Base-by-base conservation (phyloP, 2,113 vertebrate genomes). In the Manacus vitellinus region DNA sequence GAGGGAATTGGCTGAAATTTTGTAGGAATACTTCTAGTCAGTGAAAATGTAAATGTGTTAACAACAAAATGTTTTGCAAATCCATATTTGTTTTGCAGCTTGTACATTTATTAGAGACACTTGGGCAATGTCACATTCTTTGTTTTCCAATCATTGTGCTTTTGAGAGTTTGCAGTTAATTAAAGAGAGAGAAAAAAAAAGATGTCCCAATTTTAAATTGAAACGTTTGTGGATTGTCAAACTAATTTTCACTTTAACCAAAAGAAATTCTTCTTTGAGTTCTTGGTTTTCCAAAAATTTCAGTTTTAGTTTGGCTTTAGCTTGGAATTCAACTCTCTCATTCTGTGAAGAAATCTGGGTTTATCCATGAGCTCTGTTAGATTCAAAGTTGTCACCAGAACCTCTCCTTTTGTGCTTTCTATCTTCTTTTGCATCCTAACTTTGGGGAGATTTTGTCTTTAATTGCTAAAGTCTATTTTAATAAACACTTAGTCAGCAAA, bases 401-500 rank as follows among this genome's bases (percentile, higher is more conserved):
- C 25, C 3, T 62, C 65, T 76, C n/a, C 54, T 83, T 76, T 51
- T 70, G 30, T 70, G 43, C 63, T 86, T 86, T 77, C 21, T 87
- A 43, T 80, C 79, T 71, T 58, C 15, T 4, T 94, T 88, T 88
- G 17, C 52, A 88, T 58, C 79, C 41, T 63, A 51, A 41, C 14
- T 74, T 89, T 27, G 41, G 52, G 61, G 23, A 80, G 55, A 28
- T 93, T 90, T 71, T 75, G 41, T 74, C 65, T 96, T 94, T 75
- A 80, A 66, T 72, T 89, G 55, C 51, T 85, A 37, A 46, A 59
- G 54, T 75, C 77, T 89, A 61, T 88, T 92, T 93, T 80, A 73
- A 82, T 85, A 92, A 96, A 96, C 68, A 91, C 71, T 94, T 92
- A 84, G 76, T 84, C 82, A 89, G 70, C 72, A 79, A 67, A 86